Evolutionary conservation across 2,888 invertebrate genomes (phyloP), one percentile per base, ranked within the genome.

Genomic region (Nymphalis polychloros): DNA sequence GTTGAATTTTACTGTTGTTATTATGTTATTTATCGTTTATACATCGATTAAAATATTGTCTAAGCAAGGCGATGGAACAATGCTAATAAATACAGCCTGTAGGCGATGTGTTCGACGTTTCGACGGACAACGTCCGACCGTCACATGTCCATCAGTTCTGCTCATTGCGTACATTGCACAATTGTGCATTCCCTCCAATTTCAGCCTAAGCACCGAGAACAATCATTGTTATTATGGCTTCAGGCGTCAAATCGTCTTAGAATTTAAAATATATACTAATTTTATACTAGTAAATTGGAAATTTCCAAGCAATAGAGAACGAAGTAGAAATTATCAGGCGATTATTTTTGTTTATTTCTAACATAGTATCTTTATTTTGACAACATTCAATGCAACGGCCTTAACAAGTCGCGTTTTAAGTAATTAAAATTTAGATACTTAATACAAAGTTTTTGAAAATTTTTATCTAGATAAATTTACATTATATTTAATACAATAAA

Each of bases 121-220:
- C 70, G 77, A 79, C 75, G 77, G 79, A 81, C 81, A 76, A 76
- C 79, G 80, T 80, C 80, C 76, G 80, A 77, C 78, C 79, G 80
- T 83, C 82, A 78, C 77, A 75, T 72, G 80, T 76, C 81, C 76
- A 79, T 85, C 87, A 79, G 86, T 86, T 87, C 85, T 86, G 85
- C 81, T 84, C 84, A 83, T 84, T 88, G 85, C 84, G 82, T 82
- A 79, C 73, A 79, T 84, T 83, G 80, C 80, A 83, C 83, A 82
- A 85, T 83, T 77, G 76, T 74, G 74, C 71, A 71, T 72, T 73
- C 76, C 71, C 70, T 73, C 67, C 69, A 72, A 73, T 77, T 75
- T 75, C 64, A 49, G 67, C 63, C 67, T 72, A 71, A 59, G 63
- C 72, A 71, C 67, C 63, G 69, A 64, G 68, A 68, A 71, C 71